Conservation (phyloP, 2,888 invertebrate species). For the Ecdyonurus torrentis region DNA sequence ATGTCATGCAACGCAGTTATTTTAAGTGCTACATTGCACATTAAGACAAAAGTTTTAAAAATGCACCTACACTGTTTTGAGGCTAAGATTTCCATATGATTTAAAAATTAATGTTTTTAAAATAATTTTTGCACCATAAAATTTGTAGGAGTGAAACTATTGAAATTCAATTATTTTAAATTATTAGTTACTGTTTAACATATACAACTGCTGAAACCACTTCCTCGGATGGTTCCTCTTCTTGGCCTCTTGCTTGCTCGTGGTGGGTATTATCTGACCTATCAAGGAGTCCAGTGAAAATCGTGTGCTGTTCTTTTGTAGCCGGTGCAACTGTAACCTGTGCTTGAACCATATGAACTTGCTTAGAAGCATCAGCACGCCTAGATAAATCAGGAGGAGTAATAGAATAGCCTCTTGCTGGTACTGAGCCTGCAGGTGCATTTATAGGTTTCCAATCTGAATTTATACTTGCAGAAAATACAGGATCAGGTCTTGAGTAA, state of each 20-base stretch:
- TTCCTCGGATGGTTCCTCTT: slow-evolving; percentile 1
- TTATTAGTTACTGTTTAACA: neutral
- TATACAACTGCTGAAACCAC: neutral
- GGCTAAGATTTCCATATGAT: too few species aligned
- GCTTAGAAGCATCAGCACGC: neutral
- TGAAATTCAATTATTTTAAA: neutral
- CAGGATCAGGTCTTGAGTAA: neutral
- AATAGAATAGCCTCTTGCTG: neutral
- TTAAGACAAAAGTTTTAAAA: too few species aligned
- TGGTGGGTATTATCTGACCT: neutral
- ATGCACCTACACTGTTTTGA: too few species aligned
- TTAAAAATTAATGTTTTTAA: too few species aligned
- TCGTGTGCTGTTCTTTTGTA: too few species aligned
- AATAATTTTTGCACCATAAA: too few species aligned
- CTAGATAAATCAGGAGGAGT: neutral
- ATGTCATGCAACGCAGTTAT: too few species aligned
- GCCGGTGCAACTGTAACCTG: too few species aligned
- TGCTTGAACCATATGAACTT: neutral
- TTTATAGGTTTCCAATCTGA: slow-evolving; percentile 1
- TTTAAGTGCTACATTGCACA: too few species aligned
- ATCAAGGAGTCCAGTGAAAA: neutral
- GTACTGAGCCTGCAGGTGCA: neutral
- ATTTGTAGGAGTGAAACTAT: too few species aligned
- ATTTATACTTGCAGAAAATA: neutral
- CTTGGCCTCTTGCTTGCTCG: neutral